Conservation (phyloP, 2,888 invertebrate genomes). For the Gibbula magus region DNA sequence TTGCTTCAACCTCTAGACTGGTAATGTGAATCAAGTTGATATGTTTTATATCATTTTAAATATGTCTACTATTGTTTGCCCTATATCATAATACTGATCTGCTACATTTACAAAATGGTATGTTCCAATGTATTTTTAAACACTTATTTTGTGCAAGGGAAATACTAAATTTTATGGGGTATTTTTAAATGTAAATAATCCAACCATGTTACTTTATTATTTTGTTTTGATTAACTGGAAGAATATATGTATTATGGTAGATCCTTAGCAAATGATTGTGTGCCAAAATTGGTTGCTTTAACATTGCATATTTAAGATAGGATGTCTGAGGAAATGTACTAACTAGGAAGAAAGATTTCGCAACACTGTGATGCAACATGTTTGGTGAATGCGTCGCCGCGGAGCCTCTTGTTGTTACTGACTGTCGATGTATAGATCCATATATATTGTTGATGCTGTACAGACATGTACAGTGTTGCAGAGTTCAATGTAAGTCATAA, state of each 20-base stretch:
- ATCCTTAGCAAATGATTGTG: not conserved
- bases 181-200: slow-evolving; percentile 7
- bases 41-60: too few relatives aligned
- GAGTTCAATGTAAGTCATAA: slow-evolving; percentile 4
- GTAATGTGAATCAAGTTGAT: too few relatives aligned
- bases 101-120: too few relatives aligned
- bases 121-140: not conserved
- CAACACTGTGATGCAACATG: too few relatives aligned
- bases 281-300: slow-evolving; percentile 11
- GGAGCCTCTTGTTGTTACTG: not conserved
- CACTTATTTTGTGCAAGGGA: not conserved
- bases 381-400: not conserved
- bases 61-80: too few relatives aligned
- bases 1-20: too few relatives aligned
- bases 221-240: not conserved
- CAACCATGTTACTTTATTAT: not conserved
- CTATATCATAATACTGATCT: too few relatives aligned
- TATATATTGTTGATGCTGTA: not conserved
- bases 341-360: too few relatives aligned
- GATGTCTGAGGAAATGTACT: too few relatives aligned
- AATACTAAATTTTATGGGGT: not conserved
- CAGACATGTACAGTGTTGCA: slow-evolving; percentile 4
- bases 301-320: not conserved
- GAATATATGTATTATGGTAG: not conserved
- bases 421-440: not conserved